Conservation (phyloP, 2,888 invertebrate species). For the Pseudeuparius sepicola region DNA sequence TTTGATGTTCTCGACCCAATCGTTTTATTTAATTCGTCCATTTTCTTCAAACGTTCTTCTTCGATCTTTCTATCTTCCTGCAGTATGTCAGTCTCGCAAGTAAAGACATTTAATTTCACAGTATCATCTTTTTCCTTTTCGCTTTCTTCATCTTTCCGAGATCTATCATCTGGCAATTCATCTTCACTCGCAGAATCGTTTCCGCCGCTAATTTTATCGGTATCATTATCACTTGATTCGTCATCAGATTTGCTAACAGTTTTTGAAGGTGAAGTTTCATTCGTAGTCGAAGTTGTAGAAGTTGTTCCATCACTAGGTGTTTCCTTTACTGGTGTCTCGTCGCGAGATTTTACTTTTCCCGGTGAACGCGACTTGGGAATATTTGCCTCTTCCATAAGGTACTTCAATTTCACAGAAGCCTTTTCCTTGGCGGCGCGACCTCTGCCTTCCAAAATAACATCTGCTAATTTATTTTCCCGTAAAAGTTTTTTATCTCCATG, state of each 20-base stretch:
- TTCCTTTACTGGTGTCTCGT: conserved; percentile 6
- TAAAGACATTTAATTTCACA: conserved; percentile 31
- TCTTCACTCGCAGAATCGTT: neutral
- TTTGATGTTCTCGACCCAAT: conserved; percentile 29
- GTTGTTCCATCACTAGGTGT: neutral
- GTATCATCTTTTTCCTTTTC: conserved; percentile 17
- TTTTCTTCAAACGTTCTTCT: conserved; percentile 40
- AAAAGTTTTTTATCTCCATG: neutral
- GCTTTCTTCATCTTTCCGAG: conserved; percentile 8
- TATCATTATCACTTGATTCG: neutral
- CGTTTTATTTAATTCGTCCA: conserved; percentile 40
- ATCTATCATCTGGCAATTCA: neutral
- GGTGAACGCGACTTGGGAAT: neutral
- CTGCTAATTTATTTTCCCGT: too few species aligned
- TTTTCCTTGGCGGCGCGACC: conserved; percentile 28
- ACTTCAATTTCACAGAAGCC: conserved; percentile 25
- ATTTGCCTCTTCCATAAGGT: conserved; percentile 22
- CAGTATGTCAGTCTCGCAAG: conserved; percentile 34
- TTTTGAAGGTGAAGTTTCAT: neutral
- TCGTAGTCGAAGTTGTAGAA: neutral
- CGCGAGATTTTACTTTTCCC: neutral
- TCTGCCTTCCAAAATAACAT: conserved; percentile 24
- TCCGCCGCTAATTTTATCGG: neutral
- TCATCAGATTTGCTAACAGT: neutral
- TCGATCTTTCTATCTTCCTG: conserved; percentile 41